phyloP scores from a whole-genome alignment of 2,113 vertebrate genomes.

The Prolemur simus region DNA sequence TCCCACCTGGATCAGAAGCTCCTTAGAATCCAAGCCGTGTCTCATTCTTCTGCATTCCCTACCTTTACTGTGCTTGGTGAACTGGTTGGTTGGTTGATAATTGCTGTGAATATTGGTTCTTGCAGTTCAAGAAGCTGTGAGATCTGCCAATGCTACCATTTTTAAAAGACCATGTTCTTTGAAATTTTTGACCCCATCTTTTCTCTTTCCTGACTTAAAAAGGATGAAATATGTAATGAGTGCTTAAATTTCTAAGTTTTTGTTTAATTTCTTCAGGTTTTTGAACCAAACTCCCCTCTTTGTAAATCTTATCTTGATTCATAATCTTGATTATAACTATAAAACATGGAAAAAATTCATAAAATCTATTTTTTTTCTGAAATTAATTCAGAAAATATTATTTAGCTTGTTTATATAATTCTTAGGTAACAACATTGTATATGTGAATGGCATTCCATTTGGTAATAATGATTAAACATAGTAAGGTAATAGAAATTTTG shows the following conservation, averaged over 20 bases:
- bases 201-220: conserved; percentile 22
- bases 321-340: background rate
- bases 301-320: conserved; percentile 8
- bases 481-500: conserved; percentile 28
- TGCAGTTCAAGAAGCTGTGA: background rate
- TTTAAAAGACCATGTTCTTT: conserved; percentile 1
- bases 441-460: conserved; percentile 33
- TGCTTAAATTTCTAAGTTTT: background rate
- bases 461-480: background rate
- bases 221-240: background rate
- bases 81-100: background rate
- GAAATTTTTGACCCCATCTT: background rate
- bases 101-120: background rate
- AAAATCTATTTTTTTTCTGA: background rate
- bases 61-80: background rate
- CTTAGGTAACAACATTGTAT: conserved; percentile 18
- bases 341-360: background rate
- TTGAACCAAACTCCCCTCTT: background rate
- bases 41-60: background rate
- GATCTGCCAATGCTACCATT: background rate
- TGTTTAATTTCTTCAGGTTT: background rate
- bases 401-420: background rate
- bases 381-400: conserved; percentile 3
- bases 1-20: background rate
- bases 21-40: background rate